phyloP scores from a whole-genome alignment of 2,113 vertebrate species.

The Forbesichthys agassizii region DNA sequence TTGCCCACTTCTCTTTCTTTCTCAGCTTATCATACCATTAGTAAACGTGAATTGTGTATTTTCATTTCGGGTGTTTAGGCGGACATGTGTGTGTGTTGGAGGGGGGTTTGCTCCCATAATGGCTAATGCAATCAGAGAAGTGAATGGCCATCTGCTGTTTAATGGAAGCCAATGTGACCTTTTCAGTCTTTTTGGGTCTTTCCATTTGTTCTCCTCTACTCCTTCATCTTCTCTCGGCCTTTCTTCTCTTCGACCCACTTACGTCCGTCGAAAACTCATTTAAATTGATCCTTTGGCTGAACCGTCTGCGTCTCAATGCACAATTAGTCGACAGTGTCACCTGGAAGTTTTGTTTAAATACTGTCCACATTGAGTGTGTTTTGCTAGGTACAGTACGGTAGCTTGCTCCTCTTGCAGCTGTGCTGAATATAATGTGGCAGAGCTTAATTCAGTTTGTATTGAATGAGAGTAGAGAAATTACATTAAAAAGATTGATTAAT shows the following conservation, averaged over 20 bases:
- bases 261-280: too few species aligned
- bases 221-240: neutral
- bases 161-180: conserved; percentile 44
- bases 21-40: conserved; percentile 50
- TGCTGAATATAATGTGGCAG: too few species aligned
- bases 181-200: neutral
- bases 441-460: too few species aligned
- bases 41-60: conserved; percentile 47
- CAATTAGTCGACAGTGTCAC: too few species aligned
- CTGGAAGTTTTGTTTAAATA: too few species aligned
- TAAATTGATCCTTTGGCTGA: too few species aligned
- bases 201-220: neutral
- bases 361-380: too few species aligned
- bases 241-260: neutral
- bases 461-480: too few species aligned
- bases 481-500: too few species aligned
- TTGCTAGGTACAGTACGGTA: too few species aligned
- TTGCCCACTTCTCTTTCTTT: conserved; percentile 10
- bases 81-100: conserved; percentile 2
- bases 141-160: conserved; percentile 43
- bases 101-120: conserved; percentile 31
- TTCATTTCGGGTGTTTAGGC: neutral
- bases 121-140: conserved; percentile 54
- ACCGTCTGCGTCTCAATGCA: too few species aligned
- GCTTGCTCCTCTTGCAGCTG: too few species aligned